These are phyloP conservation scores for Leptinotarsa haldemani DNA, from an alignment of 2,888 invertebrate genomes.

Conservation along the genomic window DNA sequence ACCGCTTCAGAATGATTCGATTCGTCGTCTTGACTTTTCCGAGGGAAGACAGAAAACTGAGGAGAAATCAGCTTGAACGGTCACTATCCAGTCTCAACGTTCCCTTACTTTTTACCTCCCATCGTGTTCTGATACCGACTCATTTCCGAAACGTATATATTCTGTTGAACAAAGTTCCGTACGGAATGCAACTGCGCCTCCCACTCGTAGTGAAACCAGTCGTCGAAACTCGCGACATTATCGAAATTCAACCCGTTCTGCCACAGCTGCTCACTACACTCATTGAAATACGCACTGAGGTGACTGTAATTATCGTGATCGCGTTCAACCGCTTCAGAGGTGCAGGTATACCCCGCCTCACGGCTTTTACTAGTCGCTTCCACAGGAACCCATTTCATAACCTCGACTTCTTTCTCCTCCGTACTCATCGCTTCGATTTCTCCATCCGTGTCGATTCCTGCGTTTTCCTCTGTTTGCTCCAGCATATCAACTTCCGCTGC, in stretches of 20 bases:
- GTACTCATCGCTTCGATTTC: conserved; percentile 22
- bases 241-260: conserved; percentile 56
- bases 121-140: conserved; percentile 46
- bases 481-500: conserved; percentile 31
- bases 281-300: conserved; percentile 54
- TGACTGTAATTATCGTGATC: conserved; percentile 39
- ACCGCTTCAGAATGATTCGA: no score
- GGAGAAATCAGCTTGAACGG: neutral
- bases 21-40: no score
- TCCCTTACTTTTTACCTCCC: neutral
- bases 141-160: conserved; percentile 63
- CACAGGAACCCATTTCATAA: conserved; percentile 23
- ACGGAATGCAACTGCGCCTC: conserved; percentile 58
- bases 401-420: conserved; percentile 27
- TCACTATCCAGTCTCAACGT: neutral
- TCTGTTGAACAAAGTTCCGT: conserved; percentile 61
- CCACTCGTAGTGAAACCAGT: conserved; percentile 60
- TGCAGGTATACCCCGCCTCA: conserved; percentile 4
- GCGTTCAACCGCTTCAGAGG: conserved; percentile 12
- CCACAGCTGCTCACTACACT: conserved; percentile 56
- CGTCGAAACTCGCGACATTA: conserved; percentile 55
- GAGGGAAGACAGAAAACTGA: neutral
- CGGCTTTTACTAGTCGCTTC: neutral
- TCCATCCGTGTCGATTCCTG: conserved; percentile 27
- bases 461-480: conserved; percentile 15